Conservation (phyloP, 2,797 vertebrate genomes). For the Phoeniculus purpureus region DNA sequence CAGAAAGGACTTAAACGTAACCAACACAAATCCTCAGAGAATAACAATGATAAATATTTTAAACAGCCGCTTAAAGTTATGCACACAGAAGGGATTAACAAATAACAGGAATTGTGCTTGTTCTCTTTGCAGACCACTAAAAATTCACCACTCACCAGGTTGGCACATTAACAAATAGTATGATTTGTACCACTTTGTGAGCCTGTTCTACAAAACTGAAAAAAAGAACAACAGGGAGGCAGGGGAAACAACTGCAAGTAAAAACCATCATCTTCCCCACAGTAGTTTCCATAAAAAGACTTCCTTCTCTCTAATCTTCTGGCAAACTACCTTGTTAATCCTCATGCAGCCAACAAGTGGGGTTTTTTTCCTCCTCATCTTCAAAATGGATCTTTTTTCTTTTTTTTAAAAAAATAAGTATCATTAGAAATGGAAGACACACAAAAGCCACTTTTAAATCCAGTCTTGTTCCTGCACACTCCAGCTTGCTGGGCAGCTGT, state of each 20-base stretch:
- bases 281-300: background rate
- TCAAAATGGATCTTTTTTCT: background rate
- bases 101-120: constrained; percentile 30
- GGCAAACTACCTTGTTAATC: constrained; percentile 36
- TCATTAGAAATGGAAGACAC: background rate
- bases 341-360: background rate
- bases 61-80: constrained; percentile 20
- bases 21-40: background rate
- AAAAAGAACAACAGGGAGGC: constrained; percentile 30
- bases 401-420: background rate
- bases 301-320: background rate
- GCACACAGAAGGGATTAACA: constrained; percentile 10
- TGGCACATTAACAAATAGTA: constrained; percentile 54
- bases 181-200: constrained; percentile 37
- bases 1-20: background rate
- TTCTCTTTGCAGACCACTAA: constrained; percentile 13
- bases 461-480: background rate
- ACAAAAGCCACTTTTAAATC: background rate
- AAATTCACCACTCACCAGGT: constrained; percentile 16
- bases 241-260: constrained; percentile 43
- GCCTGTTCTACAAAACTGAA: constrained; percentile 3
- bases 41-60: constrained; percentile 34
- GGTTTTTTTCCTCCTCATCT: background rate
- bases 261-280: constrained; percentile 27
- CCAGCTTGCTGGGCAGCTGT: constrained; percentile 10